These are phyloP conservation scores for Morpho achilles DNA, from an alignment of 2,888 invertebrate species.

Conservation along the genomic window DNA sequence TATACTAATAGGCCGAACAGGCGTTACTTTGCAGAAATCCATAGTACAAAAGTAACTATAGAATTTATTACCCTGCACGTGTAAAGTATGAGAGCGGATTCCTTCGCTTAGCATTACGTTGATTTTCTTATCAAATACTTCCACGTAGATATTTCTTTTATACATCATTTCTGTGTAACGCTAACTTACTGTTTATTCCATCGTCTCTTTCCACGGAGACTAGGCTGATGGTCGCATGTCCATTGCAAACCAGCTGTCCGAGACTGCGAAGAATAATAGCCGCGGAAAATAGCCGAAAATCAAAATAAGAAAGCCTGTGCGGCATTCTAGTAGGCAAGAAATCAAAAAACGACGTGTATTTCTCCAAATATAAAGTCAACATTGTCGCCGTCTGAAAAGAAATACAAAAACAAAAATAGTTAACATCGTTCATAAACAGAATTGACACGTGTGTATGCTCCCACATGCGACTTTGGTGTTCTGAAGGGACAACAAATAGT, in stretches of 20 bases:
- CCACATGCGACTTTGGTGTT: too few relatives aligned
- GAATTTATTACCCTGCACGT: too few relatives aligned
- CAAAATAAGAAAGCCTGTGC: conserved; percentile 40
- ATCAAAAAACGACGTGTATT: conserved; percentile 82
- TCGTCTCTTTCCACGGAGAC: conserved; percentile 39
- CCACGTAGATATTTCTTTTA: too few relatives aligned
- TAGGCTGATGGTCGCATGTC: conserved; percentile 79
- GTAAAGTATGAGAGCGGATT: background rate
- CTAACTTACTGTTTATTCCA: conserved; percentile 20
- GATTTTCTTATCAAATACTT: too few relatives aligned
- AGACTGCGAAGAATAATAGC: conserved; percentile 86
- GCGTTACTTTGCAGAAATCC: too few relatives aligned
- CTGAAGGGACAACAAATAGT: too few relatives aligned
- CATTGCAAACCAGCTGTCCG: conserved; percentile 90
- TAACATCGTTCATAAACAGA: too few relatives aligned
- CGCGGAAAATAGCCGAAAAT: conserved; percentile 78
- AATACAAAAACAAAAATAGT: conserved; percentile 1
- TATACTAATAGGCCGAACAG: too few relatives aligned
- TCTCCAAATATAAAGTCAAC: conserved; percentile 81
- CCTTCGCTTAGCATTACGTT: too few relatives aligned
- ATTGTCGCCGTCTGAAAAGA: conserved; percentile 82
- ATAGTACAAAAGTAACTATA: too few relatives aligned
- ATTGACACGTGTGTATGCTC: too few relatives aligned
- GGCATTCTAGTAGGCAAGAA: conserved; percentile 59
- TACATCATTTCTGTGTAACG: too few relatives aligned